Conservation (phyloP, 2,888 invertebrate genomes). For the Oscheius sp. region DNA sequence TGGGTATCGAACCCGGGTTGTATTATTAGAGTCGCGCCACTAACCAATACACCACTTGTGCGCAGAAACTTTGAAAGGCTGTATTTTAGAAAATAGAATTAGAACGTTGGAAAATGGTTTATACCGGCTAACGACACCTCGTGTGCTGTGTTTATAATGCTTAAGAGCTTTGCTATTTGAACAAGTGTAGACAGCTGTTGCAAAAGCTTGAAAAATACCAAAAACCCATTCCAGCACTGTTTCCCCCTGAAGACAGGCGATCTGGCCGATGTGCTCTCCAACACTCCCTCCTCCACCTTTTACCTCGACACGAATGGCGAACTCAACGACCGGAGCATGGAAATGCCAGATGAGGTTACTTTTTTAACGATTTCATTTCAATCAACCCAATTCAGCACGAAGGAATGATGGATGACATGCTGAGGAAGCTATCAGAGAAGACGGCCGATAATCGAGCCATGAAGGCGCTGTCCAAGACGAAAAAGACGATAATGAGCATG, state of each 20-base stretch:
- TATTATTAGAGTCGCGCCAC: no score
- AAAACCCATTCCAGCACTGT: slow-evolving; percentile 2
- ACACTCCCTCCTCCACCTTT: slow-evolving; percentile 57
- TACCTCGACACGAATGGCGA: slow-evolving; percentile 66
- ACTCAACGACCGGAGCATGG: slow-evolving; percentile 63
- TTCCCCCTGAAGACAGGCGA: not conserved
- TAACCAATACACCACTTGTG: no score
- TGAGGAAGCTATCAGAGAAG: slow-evolving; percentile 47
- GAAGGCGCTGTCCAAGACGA: slow-evolving; percentile 45
- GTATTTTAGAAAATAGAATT: no score
- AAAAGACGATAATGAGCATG: slow-evolving; percentile 43
- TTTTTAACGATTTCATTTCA: not conserved
- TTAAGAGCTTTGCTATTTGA: no score
- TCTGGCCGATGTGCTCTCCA: slow-evolving; percentile 12
- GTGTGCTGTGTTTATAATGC: no score
- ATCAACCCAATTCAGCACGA: slow-evolving; percentile 39
- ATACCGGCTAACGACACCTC: no score
- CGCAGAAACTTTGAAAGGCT: no score
- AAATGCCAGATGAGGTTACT: slow-evolving; percentile 58
- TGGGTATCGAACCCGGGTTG: no score
- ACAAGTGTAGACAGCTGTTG: no score
- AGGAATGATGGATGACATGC: slow-evolving; percentile 46
- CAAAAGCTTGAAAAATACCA: no score
- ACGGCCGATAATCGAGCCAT: slow-evolving; percentile 44
- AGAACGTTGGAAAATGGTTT: no score